phyloP scores from a whole-genome alignment of 2,888 invertebrate genomes.

The Eupithecia dodoneata region DNA sequence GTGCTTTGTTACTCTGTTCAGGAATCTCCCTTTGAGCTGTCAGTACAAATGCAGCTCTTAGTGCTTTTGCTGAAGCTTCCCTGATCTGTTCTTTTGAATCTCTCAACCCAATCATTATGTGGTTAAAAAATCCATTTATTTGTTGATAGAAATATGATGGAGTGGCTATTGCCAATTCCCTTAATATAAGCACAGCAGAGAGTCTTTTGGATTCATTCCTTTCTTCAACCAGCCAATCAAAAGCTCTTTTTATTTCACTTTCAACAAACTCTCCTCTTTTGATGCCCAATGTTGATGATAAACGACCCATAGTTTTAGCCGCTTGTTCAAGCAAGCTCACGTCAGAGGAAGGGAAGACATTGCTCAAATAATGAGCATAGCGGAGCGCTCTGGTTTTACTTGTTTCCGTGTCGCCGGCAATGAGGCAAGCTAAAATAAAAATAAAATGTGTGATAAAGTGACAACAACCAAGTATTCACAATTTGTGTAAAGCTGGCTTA shows the following conservation, averaged over 20 bases:
- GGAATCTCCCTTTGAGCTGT: constrained; percentile 97
- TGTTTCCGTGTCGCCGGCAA: constrained; percentile 96
- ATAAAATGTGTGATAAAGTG: not conserved
- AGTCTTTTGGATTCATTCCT: constrained; percentile 95
- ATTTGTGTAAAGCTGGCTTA: constrained; percentile 57
- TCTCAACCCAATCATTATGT: constrained; percentile 94
- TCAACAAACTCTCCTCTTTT: constrained; percentile 98
- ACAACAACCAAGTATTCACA: not conserved
- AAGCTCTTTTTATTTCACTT: constrained; percentile 96
- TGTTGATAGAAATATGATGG: constrained; percentile 98
- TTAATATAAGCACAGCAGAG: constrained; percentile 95
- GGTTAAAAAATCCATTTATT: constrained; percentile 94
- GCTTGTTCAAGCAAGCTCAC: constrained; percentile 96
- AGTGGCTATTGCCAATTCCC: constrained; percentile 97
- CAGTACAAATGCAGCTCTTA: constrained; percentile 96
- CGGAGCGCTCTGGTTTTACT: constrained; percentile 93
- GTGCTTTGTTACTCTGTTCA: constrained; percentile 93
- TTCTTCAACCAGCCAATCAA: constrained; percentile 96
- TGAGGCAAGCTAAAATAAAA: constrained; percentile 91
- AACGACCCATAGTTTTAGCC: constrained; percentile 96
- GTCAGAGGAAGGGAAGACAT: constrained; percentile 94
- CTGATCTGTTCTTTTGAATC: constrained; percentile 96
- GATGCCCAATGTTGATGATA: constrained; percentile 94
- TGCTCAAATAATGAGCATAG: constrained; percentile 95
- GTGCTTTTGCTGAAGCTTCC: constrained; percentile 95